Base-by-base conservation (phyloP, 1,140 invertebrate species). In the Macrobrachium rosenbergii region DNA sequence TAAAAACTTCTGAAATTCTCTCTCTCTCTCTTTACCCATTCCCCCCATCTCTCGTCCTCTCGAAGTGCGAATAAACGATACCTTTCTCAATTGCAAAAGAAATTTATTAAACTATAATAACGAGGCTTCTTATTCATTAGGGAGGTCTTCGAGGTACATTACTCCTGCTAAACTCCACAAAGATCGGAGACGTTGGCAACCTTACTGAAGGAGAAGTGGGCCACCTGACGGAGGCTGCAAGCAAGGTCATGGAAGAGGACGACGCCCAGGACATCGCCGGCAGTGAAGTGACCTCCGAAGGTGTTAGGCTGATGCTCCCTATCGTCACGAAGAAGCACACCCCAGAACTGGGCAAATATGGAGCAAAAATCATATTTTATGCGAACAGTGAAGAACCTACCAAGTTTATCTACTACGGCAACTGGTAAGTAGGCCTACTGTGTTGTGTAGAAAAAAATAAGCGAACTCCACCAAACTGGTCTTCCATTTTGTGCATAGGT, bases 321-420 rank as follows among this genome's bases (percentile, higher is more conserved):
- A 52, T 89, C 59, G 73, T 89, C 52, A 78, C 21, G 45, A 87
- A 87, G 82, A 83, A 84, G 60, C 83, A 84, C 52, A 45, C 82
- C 0, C 37, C 80, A 5, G 76, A 82, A 28, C 88, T 89, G 16
- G 88, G 88, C 45, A 89, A 89, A 43, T 89, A 89, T 14, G 88
- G 88, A 6, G 76, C 86, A 28, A 87, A 84, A 45, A 58, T 89
- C 19, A 87, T 76, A 0, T 89, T 89, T 72, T 89, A 75, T 67
- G 69, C 82, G 2, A 52, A 52, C 52, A 60, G 85, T 5, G 45
- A 83, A 12, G 23, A 86, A 8, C 69, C 76, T 23, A 84, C 82
- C 59, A 82, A 83, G 63, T 87, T 80, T 64, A 84, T 89, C 37
- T 88, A 89, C 69, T 89, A 87, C 43, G 88, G 88, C 12, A 89